Evolutionary conservation across 2,888 invertebrate genomes (phyloP).

Genomic region (Busseola fusca): DNA sequence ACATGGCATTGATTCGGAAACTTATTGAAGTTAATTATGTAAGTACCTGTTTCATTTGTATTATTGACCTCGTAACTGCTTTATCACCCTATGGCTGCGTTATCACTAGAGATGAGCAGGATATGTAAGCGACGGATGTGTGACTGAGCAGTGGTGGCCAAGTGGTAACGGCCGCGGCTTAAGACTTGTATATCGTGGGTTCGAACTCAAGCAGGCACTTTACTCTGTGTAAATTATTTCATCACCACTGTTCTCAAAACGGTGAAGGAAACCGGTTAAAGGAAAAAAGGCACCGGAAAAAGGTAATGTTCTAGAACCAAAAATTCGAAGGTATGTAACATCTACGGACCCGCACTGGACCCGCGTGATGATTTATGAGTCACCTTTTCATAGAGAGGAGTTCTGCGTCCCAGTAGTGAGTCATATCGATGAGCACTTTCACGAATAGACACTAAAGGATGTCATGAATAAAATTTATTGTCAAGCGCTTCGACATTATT

Average conservation of each 20-base stretch:
- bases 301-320: neutral
- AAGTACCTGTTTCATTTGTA: conserved; percentile 37
- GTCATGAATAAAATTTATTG: neutral
- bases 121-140: neutral
- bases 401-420: neutral
- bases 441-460: neutral
- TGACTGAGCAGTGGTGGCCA: neutral
- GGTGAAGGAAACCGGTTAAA: neutral
- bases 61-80: neutral
- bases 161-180: neutral
- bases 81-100: neutral
- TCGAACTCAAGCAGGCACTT: neutral
- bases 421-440: neutral
- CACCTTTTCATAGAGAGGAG: neutral
- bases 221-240: neutral
- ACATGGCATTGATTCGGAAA: conserved; percentile 59
- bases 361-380: neutral
- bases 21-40: conserved; percentile 69
- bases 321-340: too few species aligned
- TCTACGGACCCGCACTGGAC: neutral
- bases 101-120: neutral
- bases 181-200: neutral
- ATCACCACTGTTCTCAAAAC: neutral
- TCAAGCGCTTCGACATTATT: neutral
- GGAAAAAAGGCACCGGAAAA: too few species aligned